These are phyloP conservation scores for Sebastes schlegelii DNA, from an alignment of 2,113 vertebrate species.

Conservation along the genomic window DNA sequence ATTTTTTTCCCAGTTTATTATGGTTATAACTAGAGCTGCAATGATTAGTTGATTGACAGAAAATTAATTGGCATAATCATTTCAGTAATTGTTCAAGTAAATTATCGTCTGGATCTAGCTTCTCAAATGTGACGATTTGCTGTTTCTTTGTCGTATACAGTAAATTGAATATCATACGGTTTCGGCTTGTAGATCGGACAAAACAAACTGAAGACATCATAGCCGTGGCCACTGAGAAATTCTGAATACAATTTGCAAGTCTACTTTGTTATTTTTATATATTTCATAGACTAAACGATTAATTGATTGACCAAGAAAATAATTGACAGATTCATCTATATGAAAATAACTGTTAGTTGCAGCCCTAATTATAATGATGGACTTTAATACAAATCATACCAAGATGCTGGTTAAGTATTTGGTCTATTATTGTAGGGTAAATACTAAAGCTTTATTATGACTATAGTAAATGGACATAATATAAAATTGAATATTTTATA, in stretches of 20 bases:
- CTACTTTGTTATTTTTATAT: background rate
- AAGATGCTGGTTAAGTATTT: background rate
- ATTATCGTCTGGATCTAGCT: background rate
- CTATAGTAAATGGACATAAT: background rate
- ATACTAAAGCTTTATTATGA: background rate
- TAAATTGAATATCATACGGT: too few relatives aligned
- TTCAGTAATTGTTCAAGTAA: background rate
- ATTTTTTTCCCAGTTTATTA: too few relatives aligned
- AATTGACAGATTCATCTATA: background rate
- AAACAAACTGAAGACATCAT: background rate
- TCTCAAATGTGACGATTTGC: too few relatives aligned
- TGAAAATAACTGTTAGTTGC: background rate
- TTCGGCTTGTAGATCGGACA: too few relatives aligned
- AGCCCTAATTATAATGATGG: background rate
- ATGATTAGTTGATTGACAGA: background rate
- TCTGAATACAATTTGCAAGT: background rate
- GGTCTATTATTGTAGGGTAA: conserved; percentile 2
- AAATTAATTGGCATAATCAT: background rate
- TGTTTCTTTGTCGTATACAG: too few relatives aligned
- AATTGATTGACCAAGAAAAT: background rate
- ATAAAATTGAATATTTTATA: background rate
- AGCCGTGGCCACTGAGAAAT: background rate
- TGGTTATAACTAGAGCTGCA: background rate
- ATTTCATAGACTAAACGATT: background rate
- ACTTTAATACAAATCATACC: background rate